phyloP scores from a whole-genome alignment of 35 echinoderm and acorn worm species.

The Heliocidaris tuberculata region DNA sequence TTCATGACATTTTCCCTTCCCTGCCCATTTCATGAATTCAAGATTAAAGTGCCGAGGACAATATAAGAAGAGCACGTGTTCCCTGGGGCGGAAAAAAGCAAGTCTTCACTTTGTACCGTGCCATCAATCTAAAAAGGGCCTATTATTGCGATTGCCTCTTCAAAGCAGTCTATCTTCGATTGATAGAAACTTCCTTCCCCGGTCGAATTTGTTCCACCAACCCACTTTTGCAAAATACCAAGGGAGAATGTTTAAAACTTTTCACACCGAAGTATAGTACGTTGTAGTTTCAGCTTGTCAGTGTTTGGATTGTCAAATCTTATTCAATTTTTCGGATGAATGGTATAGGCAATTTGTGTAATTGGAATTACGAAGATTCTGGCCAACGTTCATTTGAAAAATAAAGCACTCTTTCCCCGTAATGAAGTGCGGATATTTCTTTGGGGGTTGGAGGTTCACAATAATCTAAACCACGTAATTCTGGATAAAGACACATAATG shows the following conservation, averaged over 20 bases:
- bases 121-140: neutral
- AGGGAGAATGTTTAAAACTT: too few relatives aligned
- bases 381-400: neutral
- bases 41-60: conserved; percentile 8
- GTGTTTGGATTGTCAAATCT: too few relatives aligned
- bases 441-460: too few relatives aligned
- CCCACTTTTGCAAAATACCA: neutral
- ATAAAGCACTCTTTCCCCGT: neutral
- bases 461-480: too few relatives aligned
- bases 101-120: neutral
- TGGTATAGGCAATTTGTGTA: neutral
- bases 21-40: neutral
- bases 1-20: neutral
- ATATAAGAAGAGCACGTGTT: neutral
- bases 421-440: too few relatives aligned
- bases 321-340: too few relatives aligned
- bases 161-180: neutral
- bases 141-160: neutral
- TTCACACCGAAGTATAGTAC: neutral
- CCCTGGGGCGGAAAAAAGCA: neutral
- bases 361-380: neutral
- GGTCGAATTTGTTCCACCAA: neutral
- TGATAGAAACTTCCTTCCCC: neutral
- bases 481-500: too few relatives aligned
- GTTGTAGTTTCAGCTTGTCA: neutral